phyloP scores from a whole-genome alignment of 2,888 invertebrate species.

The Chaetogeoica ovagalla region DNA sequence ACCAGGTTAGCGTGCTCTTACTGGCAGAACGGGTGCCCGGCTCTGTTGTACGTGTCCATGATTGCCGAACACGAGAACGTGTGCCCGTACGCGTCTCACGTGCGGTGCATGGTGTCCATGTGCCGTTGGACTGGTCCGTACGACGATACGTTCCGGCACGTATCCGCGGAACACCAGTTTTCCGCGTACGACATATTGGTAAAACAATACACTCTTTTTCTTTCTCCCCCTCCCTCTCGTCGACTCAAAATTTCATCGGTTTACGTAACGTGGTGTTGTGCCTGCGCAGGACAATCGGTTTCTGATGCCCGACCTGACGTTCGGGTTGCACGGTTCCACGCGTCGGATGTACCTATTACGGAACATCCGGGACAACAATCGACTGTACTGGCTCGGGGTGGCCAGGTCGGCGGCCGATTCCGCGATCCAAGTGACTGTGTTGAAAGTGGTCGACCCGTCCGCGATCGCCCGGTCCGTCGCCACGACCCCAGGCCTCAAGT shows the following conservation, averaged over 20 bases:
- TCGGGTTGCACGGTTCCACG: neutral
- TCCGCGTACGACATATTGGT: constrained; percentile 23
- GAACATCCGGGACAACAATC: neutral
- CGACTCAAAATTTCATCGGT: no score
- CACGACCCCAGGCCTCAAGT: neutral
- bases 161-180: neutral
- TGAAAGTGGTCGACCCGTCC: constrained; percentile 23
- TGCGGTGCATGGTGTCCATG: constrained; percentile 25
- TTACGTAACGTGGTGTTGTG: no score
- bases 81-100: neutral
- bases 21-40: neutral
- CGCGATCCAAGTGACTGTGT: neutral
- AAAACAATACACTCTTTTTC: neutral
- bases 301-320: constrained; percentile 1
- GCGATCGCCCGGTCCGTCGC: neutral
- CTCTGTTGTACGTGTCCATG: neutral
- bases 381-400: constrained; percentile 17
- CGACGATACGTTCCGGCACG: neutral
- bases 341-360: constrained; percentile 13
- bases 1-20: neutral
- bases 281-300: constrained; percentile 16
- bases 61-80: neutral
- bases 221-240: no score
- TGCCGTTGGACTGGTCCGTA: constrained; percentile 10
- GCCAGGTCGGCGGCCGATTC: neutral